Conservation (phyloP, 64 coral and sea anemone species). For the Montipora sp. region DNA sequence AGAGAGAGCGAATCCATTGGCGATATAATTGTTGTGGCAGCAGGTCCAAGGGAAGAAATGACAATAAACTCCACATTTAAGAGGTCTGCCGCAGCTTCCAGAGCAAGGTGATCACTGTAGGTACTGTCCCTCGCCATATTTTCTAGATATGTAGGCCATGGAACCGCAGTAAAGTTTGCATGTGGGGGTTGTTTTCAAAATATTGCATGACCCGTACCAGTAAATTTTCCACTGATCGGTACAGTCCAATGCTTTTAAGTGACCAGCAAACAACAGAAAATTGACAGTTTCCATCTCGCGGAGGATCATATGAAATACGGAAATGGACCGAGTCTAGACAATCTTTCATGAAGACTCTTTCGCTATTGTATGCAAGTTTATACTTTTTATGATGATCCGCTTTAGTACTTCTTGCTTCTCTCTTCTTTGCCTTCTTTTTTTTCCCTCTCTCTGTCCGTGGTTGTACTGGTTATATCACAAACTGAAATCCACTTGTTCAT, state of each 20-base stretch:
- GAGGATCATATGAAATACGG: too few species aligned
- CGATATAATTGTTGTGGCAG: background rate
- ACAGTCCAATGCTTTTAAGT: too few species aligned
- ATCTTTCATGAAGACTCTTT: too few species aligned
- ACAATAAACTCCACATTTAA: slow-evolving; percentile 2
- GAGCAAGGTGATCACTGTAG: slow-evolving; percentile 13
- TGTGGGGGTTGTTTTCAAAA: slow-evolving; percentile 13
- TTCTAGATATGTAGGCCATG: slow-evolving; percentile 2
- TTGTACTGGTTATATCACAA: too few species aligned
- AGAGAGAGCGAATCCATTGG: background rate
- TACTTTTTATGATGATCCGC: too few species aligned
- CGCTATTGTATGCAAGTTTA: too few species aligned
- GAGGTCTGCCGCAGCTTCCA: background rate
- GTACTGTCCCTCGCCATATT: background rate
- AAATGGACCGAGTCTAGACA: background rate
- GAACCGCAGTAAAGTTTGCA: background rate
- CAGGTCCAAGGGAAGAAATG: slow-evolving; percentile 19
- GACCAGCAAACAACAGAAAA: too few species aligned
- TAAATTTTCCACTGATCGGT: background rate
- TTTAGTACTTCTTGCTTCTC: too few species aligned
- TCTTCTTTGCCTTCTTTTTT: too few species aligned
- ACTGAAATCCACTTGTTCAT: too few species aligned
- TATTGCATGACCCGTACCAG: slow-evolving; percentile 40
- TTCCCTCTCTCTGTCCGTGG: too few species aligned
- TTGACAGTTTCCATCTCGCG: too few species aligned